Base-by-base conservation (phyloP, 2,797 vertebrate genomes). In the Choloepus didactylus region DNA sequence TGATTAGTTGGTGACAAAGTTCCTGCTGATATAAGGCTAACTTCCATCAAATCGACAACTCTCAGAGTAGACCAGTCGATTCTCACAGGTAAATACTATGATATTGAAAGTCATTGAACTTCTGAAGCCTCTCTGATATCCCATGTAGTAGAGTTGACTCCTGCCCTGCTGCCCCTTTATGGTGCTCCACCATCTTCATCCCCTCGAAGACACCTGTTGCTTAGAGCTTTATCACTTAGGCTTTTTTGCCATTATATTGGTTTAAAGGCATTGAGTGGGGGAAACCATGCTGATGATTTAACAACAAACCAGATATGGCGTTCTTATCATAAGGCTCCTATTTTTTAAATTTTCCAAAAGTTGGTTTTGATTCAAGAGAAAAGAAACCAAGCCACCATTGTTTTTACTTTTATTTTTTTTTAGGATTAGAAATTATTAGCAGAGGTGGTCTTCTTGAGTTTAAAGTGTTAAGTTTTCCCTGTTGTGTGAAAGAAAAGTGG, bases 31-130 rank as follows among this genome's bases (percentile, higher is more conserved):
- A 99, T 99, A 98, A 99, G 99, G 89, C 98, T 99, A 98, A 99
- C 99, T 94, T 99, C 99, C 21, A 99, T 99, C 98, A 99, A 99
- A 96, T 99, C 99, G 96, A 99, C 99, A 73, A 99, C 99, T 73
- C 98, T 99, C 96, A 98, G 99, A 97, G 99, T 99, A 60, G 99
- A 99, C 98, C 99, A 99, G 98, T 99, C 99, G 85, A 99, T 99
- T 96, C 99, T 99, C 97, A 99, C 99, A 93, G 99, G 99, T 99
- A 98, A 98, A 96, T 90, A 44, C 35, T 54, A 5, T 19, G 19
- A 8, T 18, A 3, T 35, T 66, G 35, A n/a, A 64, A 89, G 38
- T 21, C 16, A 6, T 23, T 92, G 51, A 38, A 31, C 44, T 75
- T 56, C 35, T 75, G 75, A 70, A 73, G 19, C n/a, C 18, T 62